These are phyloP conservation scores for Sciurus niger DNA, from an alignment of 2,113 vertebrate genomes.

Conservation along the genomic window DNA sequence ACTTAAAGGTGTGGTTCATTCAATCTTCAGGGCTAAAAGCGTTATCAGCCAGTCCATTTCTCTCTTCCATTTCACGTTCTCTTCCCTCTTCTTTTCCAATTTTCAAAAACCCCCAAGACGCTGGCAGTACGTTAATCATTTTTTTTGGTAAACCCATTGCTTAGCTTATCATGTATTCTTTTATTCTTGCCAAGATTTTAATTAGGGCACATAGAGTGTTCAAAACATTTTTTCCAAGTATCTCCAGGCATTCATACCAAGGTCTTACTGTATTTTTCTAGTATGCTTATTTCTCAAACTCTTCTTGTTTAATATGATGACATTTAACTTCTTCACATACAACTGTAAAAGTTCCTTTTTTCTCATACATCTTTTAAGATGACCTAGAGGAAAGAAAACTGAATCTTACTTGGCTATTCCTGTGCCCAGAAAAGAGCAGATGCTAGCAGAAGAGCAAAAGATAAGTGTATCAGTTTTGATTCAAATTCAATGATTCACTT, in stretches of 20 bases:
- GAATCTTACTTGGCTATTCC: background rate
- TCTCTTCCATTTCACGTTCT: background rate
- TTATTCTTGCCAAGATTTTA: slow-evolving; percentile 48
- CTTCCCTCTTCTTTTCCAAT: background rate
- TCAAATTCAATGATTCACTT: background rate
- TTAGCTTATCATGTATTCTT: background rate
- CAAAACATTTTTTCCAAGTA: background rate
- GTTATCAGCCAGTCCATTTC: background rate
- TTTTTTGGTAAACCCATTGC: slow-evolving; percentile 8
- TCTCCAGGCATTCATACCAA: background rate
- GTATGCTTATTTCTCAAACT: background rate
- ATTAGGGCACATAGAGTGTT: background rate
- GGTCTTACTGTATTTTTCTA: background rate
- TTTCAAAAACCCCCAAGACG: background rate
- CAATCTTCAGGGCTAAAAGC: background rate
- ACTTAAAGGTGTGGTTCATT: background rate
- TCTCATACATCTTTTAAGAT: background rate
- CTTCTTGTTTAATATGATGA: background rate
- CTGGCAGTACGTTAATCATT: slow-evolving; percentile 1
- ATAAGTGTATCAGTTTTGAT: background rate
- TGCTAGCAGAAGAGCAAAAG: background rate
- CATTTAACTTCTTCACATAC: background rate
- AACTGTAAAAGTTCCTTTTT: background rate
- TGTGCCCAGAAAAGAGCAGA: background rate
- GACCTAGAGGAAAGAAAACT: background rate